Evolutionary conservation across 2,797 vertebrate species (phyloP), one percentile per base, ranked within the genome.

Genomic region (Borostomias antarcticus): DNA sequence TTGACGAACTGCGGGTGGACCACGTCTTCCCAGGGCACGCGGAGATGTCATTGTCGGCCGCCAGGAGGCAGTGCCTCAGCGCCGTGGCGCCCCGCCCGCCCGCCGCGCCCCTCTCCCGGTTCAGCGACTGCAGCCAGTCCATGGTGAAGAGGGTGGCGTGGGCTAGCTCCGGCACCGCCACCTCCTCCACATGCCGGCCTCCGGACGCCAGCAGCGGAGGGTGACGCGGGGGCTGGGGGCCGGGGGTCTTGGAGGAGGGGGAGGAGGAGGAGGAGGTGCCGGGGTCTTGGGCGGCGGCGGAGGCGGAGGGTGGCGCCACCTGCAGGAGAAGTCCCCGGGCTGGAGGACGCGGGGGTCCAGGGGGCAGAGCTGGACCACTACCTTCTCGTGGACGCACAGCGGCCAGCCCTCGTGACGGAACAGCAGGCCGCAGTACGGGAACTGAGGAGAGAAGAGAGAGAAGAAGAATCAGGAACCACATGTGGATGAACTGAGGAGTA

Each of bases 1-100:
- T 76, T 89, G 69, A 93, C 80, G 77, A 95, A 93, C 35, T 95
- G 93, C 4, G 95, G 95, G 64, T 91, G 90, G 65, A 95, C 91
- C 29, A 95, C 88, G 73, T 93, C 91, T 79, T 93, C 91, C 95
- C 95, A 95, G 1, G 94, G 91, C 17, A 95, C 85, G 59, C 94
- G 81, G 93, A 94, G 65, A 95, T 85, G 19, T 92, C 89, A 13
- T 83, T 86, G 9, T 91, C 89, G 8, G 92, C 80, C 0, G 90
- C 82, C 30, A 95, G 87, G 43, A 96, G 88, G 78, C 92, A 94
- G 77, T 91, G 91, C 82, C 93, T 82, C 83, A 95, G 89, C 52
- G 80, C n/a, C n/a, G n/a, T n/a, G n/a, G n/a, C n/a, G n/a, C n/a
- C n/a, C n/a, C n/a, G n/a, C n/a, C n/a, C n/a, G n/a, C n/a, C n/a